Conservation (phyloP, 2,888 invertebrate species). For the Lepidocyrtinus sp. region DNA sequence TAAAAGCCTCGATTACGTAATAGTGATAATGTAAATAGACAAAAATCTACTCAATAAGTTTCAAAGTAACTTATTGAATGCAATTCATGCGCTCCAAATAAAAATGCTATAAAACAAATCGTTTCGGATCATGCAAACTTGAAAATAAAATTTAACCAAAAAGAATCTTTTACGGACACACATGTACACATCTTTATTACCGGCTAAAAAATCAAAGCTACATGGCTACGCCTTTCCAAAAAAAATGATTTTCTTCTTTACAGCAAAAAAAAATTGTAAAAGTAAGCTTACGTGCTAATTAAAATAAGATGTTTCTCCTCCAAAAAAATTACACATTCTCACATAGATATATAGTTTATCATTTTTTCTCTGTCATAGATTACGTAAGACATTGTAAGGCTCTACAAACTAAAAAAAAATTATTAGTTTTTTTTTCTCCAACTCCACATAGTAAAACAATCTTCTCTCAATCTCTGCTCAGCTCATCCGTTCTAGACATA, state of each 20-base stretch:
- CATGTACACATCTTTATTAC: slow-evolving; percentile 56
- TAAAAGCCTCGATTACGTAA: no score
- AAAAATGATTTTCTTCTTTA: slow-evolving; percentile 18
- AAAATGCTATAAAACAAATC: no score
- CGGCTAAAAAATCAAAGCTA: slow-evolving; percentile 52
- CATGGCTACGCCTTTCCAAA: slow-evolving; percentile 38
- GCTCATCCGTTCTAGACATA: not conserved
- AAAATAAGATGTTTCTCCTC: slow-evolving; percentile 40
- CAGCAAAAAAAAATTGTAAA: slow-evolving; percentile 55
- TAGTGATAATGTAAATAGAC: no score
- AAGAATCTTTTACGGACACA: slow-evolving; percentile 39
- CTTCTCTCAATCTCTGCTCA: not conserved
- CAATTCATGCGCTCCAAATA: no score
- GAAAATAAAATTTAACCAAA: slow-evolving; percentile 23
- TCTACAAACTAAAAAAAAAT: not conserved
- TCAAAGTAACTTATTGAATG: no score
- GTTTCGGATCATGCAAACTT: not conserved
- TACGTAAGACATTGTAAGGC: not conserved
- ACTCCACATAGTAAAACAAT: no score
- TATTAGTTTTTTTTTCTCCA: not conserved
- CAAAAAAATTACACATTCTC: slow-evolving; percentile 14
- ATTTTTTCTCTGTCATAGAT: not conserved
- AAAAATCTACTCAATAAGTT: no score
- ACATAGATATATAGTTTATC: not conserved
- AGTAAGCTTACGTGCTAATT: slow-evolving; percentile 49